These are phyloP conservation scores for Barbus barbus DNA, from an alignment of 2,113 vertebrate genomes.

Conservation along the genomic window DNA sequence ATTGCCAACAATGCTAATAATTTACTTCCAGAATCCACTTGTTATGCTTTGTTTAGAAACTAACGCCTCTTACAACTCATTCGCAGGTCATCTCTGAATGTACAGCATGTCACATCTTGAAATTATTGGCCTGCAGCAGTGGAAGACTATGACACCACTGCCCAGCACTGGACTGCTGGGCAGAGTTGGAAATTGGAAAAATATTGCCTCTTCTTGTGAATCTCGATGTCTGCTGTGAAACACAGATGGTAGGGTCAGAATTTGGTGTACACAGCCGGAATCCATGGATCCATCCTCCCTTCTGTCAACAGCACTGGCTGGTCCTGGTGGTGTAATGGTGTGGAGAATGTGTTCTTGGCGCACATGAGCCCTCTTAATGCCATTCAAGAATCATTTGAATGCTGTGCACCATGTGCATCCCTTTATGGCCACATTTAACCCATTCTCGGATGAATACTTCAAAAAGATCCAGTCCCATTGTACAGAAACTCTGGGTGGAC, in stretches of 20 bases:
- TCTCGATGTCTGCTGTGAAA: background rate
- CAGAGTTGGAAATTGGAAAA: background rate
- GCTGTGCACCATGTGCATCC: constrained; percentile 12
- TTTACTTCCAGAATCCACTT: background rate
- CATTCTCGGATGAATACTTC: background rate
- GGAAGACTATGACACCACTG: background rate
- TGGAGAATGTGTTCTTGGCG: constrained; percentile 19
- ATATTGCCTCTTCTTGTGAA: background rate
- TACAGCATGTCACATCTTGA: background rate
- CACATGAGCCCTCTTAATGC: background rate
- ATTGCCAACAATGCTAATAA: background rate
- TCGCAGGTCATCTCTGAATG: background rate
- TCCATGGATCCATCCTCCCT: background rate
- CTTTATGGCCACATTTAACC: background rate
- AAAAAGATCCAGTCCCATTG: background rate
- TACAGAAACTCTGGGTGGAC: background rate
- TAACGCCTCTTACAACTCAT: background rate
- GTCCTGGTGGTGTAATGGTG: background rate
- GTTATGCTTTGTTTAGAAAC: background rate
- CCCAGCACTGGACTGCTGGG: background rate
- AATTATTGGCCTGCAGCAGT: background rate
- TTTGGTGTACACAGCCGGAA: constrained; percentile 11
- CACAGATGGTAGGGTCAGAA: constrained; percentile 18
- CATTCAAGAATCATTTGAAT: constrained; percentile 19
- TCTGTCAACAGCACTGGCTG: constrained; percentile 28